Percentiles rank a stretch among this genome's conserved stretches.
phyloP scores from a whole-genome alignment of 2,113 vertebrate species.

The Gorilla gorilla region DNA sequence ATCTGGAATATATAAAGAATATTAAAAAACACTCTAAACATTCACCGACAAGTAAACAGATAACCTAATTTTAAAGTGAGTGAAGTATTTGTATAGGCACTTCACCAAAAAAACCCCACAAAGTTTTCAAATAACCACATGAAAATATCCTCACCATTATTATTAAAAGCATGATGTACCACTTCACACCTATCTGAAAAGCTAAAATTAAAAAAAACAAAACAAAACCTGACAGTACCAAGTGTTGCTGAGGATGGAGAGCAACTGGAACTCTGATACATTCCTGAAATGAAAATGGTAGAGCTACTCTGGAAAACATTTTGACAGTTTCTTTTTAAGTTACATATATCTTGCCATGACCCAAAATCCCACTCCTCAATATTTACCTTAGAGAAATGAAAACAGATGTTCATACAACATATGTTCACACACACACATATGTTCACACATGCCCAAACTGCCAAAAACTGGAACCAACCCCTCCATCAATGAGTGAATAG shows the following conservation, averaged over 20 bases:
- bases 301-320: background rate
- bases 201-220: background rate
- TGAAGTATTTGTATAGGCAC: background rate
- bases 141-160: background rate
- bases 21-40: background rate
- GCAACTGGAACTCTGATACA: background rate
- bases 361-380: background rate
- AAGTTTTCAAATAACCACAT: background rate
- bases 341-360: background rate
- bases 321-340: background rate
- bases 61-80: background rate
- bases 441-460: background rate
- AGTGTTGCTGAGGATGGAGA: background rate
- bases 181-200: background rate
- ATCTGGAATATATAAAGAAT: background rate
- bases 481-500: background rate
- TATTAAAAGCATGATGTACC: background rate
- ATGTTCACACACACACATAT: background rate
- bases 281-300: background rate
- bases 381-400: constrained; percentile 13
- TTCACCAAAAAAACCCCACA: background rate
- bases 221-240: background rate
- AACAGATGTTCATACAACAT: background rate
- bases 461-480: background rate
- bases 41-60: background rate